Evolutionary conservation across 2,797 vertebrate species (phyloP).

Genomic region (Huso huso): DNA sequence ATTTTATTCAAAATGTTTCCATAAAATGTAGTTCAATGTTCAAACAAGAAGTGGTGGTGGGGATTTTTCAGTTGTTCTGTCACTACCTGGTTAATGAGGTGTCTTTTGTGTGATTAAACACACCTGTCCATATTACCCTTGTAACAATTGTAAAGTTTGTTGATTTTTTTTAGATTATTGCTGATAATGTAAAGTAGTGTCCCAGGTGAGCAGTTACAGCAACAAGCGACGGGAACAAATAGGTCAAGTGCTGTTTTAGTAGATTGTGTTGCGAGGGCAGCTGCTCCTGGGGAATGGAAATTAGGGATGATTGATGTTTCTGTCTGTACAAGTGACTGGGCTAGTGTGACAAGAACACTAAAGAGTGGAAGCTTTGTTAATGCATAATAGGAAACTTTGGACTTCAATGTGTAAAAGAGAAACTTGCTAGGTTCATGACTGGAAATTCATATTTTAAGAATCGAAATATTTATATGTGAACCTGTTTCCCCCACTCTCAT

Average conservation of each 20-base stretch:
- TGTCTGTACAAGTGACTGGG: slow-evolving; percentile 25
- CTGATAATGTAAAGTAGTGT: slow-evolving; percentile 36
- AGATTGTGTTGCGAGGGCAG: slow-evolving; percentile 38
- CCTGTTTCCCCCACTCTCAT: too few species aligned
- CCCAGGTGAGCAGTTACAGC: slow-evolving; percentile 43
- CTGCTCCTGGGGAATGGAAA: slow-evolving; percentile 38
- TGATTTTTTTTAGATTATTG: slow-evolving; percentile 34
- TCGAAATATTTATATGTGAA: too few species aligned
- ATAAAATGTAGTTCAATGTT: not conserved
- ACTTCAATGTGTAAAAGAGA: not conserved
- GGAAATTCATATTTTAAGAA: too few species aligned
- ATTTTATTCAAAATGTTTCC: too few species aligned
- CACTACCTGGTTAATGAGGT: slow-evolving; percentile 30
- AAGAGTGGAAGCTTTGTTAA: slow-evolving; percentile 8
- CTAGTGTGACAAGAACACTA: slow-evolving; percentile 24
- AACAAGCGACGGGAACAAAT: slow-evolving; percentile 40
- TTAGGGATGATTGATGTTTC: slow-evolving; percentile 49
- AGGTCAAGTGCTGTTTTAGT: slow-evolving; percentile 53
- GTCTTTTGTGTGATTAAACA: slow-evolving; percentile 38
- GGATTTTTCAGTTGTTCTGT: slow-evolving; percentile 25
- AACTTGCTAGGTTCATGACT: too few species aligned
- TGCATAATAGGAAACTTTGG: not conserved
- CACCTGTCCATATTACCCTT: slow-evolving; percentile 31
- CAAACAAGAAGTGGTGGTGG: not conserved
- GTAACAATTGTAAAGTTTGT: slow-evolving; percentile 40